phyloP scores from a whole-genome alignment of 1,140 invertebrate species.

The Hydropsyche tenuis region DNA sequence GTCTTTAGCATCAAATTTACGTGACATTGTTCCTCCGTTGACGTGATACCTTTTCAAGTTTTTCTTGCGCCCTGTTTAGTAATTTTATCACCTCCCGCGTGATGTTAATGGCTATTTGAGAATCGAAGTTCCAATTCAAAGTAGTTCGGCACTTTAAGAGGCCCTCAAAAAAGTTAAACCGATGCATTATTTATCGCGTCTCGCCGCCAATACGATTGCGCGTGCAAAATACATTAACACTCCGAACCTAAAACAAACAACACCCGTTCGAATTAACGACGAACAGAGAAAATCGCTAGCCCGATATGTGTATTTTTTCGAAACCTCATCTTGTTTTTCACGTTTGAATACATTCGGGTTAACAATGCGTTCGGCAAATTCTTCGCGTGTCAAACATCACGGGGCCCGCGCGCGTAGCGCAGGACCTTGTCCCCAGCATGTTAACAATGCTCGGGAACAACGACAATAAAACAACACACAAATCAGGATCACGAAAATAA shows the following conservation, averaged over 20 bases:
- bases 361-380: conserved; percentile 43
- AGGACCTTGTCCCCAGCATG: conserved; percentile 33
- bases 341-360: conserved; percentile 12
- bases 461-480: conserved; percentile 37
- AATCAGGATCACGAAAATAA: conserved; percentile 43
- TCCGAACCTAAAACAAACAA: background rate
- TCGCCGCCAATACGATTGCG: background rate
- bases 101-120: too few relatives aligned
- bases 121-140: conserved; percentile 33
- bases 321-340: background rate
- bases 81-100: too few relatives aligned
- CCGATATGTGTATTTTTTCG: background rate
- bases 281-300: background rate
- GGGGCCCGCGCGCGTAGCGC: conserved; percentile 19
- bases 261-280: background rate
- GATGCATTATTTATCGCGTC: conserved; percentile 16
- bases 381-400: conserved; percentile 38
- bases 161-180: background rate
- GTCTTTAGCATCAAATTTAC: too few relatives aligned
- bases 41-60: too few relatives aligned
- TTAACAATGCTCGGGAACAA: conserved; percentile 37
- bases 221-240: background rate
- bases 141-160: background rate
- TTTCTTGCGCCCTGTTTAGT: too few relatives aligned
- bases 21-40: too few relatives aligned